phyloP scores from a whole-genome alignment of 2,113 vertebrate species.

The Himantopus leucocephalus region DNA sequence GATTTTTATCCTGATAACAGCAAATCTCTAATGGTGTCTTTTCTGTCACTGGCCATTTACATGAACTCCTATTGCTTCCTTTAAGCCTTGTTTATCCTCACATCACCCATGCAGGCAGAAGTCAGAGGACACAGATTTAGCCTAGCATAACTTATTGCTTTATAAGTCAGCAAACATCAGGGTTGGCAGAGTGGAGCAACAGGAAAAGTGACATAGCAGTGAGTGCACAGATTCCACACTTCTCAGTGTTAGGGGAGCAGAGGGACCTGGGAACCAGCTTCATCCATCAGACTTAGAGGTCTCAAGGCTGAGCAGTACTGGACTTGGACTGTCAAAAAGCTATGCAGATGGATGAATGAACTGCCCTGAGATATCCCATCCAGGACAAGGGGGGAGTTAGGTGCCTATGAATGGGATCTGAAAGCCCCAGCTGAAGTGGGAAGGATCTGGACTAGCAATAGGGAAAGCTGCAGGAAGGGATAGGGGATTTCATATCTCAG shows the following conservation, averaged over 20 bases:
- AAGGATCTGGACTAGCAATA: not conserved
- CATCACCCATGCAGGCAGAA: not conserved
- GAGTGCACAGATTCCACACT: fast-evolving
- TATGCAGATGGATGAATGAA: not conserved
- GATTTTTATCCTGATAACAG: not conserved
- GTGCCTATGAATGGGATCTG: not conserved
- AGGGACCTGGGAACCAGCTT: not conserved
- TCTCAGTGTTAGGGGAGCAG: not conserved
- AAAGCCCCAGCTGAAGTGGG: not conserved
- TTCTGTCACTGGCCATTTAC: not conserved
- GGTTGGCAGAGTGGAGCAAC: not conserved
- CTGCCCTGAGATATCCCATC: not conserved
- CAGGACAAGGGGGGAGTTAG: not conserved
- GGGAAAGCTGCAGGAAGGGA: not conserved
- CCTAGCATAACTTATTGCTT: not conserved
- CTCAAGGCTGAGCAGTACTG: not conserved
- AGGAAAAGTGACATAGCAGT: not conserved
- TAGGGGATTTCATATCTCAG: not conserved
- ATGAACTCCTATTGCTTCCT: not conserved
- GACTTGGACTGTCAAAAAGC: not conserved
- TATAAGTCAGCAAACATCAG: not conserved
- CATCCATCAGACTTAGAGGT: not conserved
- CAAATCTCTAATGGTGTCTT: not conserved
- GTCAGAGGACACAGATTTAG: not conserved
- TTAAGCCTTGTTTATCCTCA: not conserved